Conservation (phyloP, 2,888 invertebrate genomes). For the Hirudinaria manillensis region DNA sequence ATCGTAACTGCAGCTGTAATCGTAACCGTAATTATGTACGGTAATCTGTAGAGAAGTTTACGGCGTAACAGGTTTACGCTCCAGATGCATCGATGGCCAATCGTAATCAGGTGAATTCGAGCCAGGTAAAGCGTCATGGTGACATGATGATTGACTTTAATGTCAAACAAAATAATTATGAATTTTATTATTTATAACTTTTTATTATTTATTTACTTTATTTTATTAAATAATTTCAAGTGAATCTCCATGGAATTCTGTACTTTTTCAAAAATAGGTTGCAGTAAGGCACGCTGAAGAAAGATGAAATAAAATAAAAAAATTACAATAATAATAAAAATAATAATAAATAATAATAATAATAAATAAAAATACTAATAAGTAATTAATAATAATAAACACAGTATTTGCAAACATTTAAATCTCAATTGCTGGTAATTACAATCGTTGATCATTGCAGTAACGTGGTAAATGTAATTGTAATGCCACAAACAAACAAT, state of each 20-base stretch:
- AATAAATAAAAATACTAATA: background rate
- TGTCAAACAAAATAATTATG: too few relatives aligned
- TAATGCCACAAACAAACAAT: background rate
- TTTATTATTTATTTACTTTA: too few relatives aligned
- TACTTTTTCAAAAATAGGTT: background rate
- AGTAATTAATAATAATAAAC: background rate
- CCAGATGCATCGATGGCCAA: too few relatives aligned
- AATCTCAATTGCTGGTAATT: background rate
- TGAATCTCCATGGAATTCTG: background rate
- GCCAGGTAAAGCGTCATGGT: too few relatives aligned
- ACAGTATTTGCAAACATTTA: background rate
- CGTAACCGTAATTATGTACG: too few relatives aligned
- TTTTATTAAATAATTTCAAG: too few relatives aligned
- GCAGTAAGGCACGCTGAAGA: background rate
- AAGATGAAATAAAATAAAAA: background rate
- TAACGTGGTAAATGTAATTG: background rate
- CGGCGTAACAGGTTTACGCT: too few relatives aligned
- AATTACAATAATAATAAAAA: slow-evolving; percentile 10
- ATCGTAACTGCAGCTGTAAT: too few relatives aligned
- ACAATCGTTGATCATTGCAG: background rate
- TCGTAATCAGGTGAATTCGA: too few relatives aligned
- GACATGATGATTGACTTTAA: too few relatives aligned
- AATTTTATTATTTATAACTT: too few relatives aligned
- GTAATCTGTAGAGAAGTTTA: too few relatives aligned
- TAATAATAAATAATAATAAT: slow-evolving; percentile 5